Evolutionary conservation across 2,113 vertebrate genomes (phyloP).

Genomic region (Gila orcuttii): DNA sequence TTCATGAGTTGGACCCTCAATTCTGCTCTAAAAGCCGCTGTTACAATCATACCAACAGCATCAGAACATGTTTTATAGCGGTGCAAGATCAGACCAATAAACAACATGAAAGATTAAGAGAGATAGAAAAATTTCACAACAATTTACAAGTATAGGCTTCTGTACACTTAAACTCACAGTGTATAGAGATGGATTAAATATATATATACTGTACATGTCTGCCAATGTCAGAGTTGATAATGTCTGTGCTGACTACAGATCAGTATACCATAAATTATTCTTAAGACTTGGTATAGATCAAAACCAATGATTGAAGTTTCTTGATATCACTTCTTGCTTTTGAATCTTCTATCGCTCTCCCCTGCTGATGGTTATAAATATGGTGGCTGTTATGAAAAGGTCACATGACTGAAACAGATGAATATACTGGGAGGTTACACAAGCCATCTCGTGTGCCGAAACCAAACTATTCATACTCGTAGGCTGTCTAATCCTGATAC

Average conservation of each 20-base stretch:
- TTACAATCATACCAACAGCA: no score
- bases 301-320: neutral
- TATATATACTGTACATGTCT: neutral
- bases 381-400: neutral
- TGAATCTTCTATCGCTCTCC: neutral
- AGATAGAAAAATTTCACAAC: no score
- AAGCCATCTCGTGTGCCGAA: neutral
- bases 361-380: constrained; percentile 1
- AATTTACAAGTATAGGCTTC: no score
- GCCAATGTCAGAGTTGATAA: neutral
- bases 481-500: no score
- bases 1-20: no score
- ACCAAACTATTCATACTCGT: neutral
- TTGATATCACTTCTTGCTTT: neutral
- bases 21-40: no score
- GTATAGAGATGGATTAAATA: neutral
- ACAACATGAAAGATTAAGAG: no score
- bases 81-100: no score
- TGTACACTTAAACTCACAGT: neutral
- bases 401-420: neutral
- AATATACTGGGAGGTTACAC: neutral
- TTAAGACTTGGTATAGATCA: neutral
- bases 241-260: neutral
- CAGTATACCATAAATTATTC: constrained; percentile 4
- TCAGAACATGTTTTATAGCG: no score